phyloP scores from a whole-genome alignment of 1,140 invertebrate species.

The Ladona fulva region DNA sequence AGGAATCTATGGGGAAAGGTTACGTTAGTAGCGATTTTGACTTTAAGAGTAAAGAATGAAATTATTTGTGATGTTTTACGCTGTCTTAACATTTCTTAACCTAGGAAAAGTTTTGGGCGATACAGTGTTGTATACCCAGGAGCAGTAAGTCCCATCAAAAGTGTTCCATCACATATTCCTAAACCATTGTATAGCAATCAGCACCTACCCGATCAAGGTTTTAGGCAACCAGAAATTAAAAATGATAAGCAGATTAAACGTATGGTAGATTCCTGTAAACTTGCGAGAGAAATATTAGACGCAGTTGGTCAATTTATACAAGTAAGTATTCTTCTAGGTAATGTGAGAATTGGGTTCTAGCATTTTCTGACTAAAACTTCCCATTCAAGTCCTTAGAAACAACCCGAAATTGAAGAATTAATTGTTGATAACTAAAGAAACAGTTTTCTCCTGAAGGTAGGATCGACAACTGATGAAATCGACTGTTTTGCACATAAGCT shows the following conservation, averaged over 20 bases:
- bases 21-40: no score
- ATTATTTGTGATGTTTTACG: not conserved
- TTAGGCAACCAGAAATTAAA: not conserved
- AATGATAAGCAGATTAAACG: not conserved
- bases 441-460: slow-evolving; percentile 46
- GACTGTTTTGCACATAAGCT: slow-evolving; percentile 66
- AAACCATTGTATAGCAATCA: not conserved
- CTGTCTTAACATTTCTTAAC: not conserved
- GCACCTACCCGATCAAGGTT: not conserved
- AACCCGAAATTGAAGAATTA: no score
- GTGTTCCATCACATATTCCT: not conserved
- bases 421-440: no score
- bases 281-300: not conserved
- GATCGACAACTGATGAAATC: slow-evolving; percentile 79
- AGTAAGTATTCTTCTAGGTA: not conserved
- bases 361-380: no score
- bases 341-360: no score
- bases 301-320: not conserved
- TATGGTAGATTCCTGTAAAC: not conserved
- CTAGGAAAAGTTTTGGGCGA: not conserved
- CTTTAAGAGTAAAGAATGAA: no score
- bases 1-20: no score
- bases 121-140: not conserved
- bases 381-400: no score
- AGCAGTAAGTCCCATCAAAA: not conserved